Evolutionary conservation across 2,888 invertebrate genomes (phyloP).

Genomic region (Pammene aurita): DNA sequence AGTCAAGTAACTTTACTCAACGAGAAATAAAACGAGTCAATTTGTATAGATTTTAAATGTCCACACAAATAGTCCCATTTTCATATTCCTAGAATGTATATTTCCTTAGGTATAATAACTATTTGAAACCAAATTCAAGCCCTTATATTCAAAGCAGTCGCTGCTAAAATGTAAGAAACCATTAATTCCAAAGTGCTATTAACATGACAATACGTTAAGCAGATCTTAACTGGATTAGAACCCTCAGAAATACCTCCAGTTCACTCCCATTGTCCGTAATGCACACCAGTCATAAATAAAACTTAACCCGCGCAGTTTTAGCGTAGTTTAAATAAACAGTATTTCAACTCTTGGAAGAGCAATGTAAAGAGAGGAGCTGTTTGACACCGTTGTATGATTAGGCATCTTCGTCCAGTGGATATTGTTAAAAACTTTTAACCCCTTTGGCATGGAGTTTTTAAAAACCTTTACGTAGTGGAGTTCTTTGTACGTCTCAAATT

Average conservation of each 20-base stretch:
- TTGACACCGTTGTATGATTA: no score
- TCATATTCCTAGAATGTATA: no score
- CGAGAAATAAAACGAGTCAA: no score
- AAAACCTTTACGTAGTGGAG: no score
- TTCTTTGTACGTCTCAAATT: no score
- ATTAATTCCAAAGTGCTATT: conserved; percentile 21
- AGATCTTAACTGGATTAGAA: conserved; percentile 24
- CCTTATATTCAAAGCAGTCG: conserved; percentile 12
- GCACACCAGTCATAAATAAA: conserved; percentile 38
- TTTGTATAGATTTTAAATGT: no score
- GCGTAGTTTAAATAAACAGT: conserved; percentile 16
- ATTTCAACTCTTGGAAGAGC: background rate
- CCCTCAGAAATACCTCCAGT: conserved; percentile 28
- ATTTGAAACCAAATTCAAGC: background rate
- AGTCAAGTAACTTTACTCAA: no score
- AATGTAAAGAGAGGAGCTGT: background rate
- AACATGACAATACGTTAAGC: conserved; percentile 33
- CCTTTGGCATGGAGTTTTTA: no score
- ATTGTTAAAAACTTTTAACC: no score
- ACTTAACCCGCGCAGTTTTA: conserved; percentile 29
- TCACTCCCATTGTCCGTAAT: conserved; percentile 33
- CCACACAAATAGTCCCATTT: no score
- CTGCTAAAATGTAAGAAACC: conserved; percentile 9
- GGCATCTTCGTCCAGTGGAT: no score
- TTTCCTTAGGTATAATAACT: background rate